Evolutionary conservation across 2,113 vertebrate genomes (phyloP), one percentile per base, ranked within the genome.

Genomic region (Tonatia bakeri): DNA sequence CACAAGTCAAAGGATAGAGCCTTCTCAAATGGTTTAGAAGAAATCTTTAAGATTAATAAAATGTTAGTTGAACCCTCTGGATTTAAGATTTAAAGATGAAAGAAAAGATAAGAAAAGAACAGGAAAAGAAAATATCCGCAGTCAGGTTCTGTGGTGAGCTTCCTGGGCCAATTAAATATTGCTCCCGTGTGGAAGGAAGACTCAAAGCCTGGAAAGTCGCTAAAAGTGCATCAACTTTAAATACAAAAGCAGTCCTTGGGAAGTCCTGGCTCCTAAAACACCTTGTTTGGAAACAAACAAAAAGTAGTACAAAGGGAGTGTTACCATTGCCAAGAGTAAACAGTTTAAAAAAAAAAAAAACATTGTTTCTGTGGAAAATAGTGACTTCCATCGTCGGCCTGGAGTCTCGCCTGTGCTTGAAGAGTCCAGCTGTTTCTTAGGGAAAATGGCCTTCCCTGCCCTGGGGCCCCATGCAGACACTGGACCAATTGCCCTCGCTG

Each of bases 1-100:
- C 91, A 76, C 89, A 90, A 82, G 96, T 86, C 87, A 92, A 95
- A 98, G 87, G 95, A 86, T 28, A 97, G 89, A 4, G 14, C 38
- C 1, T 77, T 95, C 26, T 87, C 92, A 83, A 98, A 96, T 24
- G 90, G 65, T 40, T 92, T 85, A 91, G 92, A 97, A 97, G 65
- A 93, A 94, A 96, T 85, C 19, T 96, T 95, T 45, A 79, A 92
- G 90, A 96, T 96, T 98, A 72, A 75, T 96, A 94, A 94, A 94
- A 94, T 40, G 36, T 84, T 38, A 87, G 22, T 81, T 50, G 5
- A 97, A 40, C 1, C 26, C 20, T 2, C 81, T 88, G 36, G 86
- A 81, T 77, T 97, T 45, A 43, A 93, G 95, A 96, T 90, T 77
- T 94, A 43, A 85, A 94, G 28, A 84, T 47, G 28, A 92, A 82